Percentiles rank a stretch among this genome's conserved stretches.
phyloP scores from a whole-genome alignment of 2,797 vertebrate species.

The Bradypodion ventrale region DNA sequence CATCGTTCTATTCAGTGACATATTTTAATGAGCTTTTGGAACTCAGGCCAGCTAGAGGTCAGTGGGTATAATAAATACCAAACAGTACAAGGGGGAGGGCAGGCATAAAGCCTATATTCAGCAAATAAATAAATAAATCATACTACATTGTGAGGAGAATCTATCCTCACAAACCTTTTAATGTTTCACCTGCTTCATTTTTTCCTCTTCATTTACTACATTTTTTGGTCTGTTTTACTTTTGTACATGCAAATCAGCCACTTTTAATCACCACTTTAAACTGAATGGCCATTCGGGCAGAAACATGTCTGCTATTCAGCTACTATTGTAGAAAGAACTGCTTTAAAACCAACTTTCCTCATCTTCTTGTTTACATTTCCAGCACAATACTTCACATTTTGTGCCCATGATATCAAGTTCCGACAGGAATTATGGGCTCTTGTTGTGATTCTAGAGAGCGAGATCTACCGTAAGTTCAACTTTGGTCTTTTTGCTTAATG shows the following conservation, averaged over 20 bases:
- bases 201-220: neutral
- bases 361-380: conserved; percentile 7
- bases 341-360: neutral
- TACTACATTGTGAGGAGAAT: no score
- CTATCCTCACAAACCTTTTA: no score
- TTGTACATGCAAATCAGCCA: neutral
- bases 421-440: neutral
- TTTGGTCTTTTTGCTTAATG: conserved; percentile 1
- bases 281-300: neutral
- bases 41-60: neutral
- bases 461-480: neutral
- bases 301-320: neutral
- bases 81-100: no score
- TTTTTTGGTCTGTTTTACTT: neutral
- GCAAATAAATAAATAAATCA: no score
- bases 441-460: neutral
- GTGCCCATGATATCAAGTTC: neutral
- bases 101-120: no score
- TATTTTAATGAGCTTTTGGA: neutral
- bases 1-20: neutral
- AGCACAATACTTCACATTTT: neutral
- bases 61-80: neutral
- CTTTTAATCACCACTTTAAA: neutral
- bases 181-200: neutral
- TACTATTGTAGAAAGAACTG: neutral